A percentile compares a stretch with the other conserved stretches of the same genome.
phyloP scores from a whole-genome alignment of 2,888 invertebrate genomes.

The Lepidocyrtinus sp. region DNA sequence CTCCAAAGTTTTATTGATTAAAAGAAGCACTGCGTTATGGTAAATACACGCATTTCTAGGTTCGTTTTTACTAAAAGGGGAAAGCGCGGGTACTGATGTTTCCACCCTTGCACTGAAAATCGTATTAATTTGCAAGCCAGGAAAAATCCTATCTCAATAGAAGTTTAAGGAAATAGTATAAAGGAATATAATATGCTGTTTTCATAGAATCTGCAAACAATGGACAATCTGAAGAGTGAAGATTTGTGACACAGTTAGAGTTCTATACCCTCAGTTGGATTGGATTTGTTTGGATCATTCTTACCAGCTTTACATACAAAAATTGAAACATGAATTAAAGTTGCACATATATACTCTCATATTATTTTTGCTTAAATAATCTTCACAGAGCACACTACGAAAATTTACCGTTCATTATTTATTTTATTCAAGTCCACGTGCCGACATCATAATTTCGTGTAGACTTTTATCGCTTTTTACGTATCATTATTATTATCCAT shows the following conservation, averaged over 20 bases:
- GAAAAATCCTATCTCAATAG: not conserved
- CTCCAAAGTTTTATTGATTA: constrained; percentile 6
- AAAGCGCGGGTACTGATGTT: not conserved
- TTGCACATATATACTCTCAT: not conserved
- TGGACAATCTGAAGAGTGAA: too few species aligned
- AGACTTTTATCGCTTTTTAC: not conserved
- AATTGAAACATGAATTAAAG: not conserved
- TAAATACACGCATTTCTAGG: not conserved
- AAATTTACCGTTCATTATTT: too few species aligned
- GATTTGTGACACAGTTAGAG: not conserved
- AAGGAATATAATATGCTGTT: not conserved
- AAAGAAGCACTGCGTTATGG: not conserved
- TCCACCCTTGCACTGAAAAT: not conserved
- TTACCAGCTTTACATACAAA: too few species aligned
- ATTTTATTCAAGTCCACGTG: not conserved
- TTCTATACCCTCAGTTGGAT: not conserved
- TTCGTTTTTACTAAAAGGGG: not conserved
- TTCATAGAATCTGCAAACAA: constrained; percentile 2
- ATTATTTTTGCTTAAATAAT: too few species aligned
- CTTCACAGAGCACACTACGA: too few species aligned
- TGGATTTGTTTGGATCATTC: not conserved
- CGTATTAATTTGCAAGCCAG: not conserved
- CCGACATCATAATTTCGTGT: not conserved
- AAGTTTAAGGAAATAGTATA: not conserved
- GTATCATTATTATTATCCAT: too few species aligned